A percentile compares a stretch with the other conserved stretches of the same genome.
These are phyloP conservation scores for Periphyllus acericola DNA, from an alignment of 2,888 invertebrate species.

Conservation along the genomic window DNA sequence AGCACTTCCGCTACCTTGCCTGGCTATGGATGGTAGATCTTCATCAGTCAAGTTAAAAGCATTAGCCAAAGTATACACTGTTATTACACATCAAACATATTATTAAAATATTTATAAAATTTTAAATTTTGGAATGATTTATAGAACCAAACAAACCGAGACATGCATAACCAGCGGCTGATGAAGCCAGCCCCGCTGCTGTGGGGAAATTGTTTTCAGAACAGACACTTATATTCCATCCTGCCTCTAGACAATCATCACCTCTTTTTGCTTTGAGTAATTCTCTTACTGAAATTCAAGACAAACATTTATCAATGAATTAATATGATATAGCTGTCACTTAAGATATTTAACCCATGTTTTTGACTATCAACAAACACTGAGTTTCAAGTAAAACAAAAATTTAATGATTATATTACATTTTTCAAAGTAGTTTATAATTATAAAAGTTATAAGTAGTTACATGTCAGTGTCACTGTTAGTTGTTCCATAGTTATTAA, in stretches of 20 bases:
- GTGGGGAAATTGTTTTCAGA: slow-evolving; percentile 98
- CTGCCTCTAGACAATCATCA: slow-evolving; percentile 68
- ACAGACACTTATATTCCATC: slow-evolving; percentile 83
- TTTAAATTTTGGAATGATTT: neutral
- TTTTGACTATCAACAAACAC: no score
- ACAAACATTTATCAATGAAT: neutral
- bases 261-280: slow-evolving; percentile 65
- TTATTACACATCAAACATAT: neutral
- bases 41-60: slow-evolving; percentile 78
- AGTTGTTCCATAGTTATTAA: no score
- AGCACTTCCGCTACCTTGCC: slow-evolving; percentile 94
- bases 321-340: neutral
- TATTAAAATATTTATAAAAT: slow-evolving; percentile 9
- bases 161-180: slow-evolving; percentile 98
- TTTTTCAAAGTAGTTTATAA: no score
- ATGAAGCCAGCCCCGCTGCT: slow-evolving; percentile 96
- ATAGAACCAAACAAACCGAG: slow-evolving; percentile 70
- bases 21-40: slow-evolving; percentile 72
- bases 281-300: slow-evolving; percentile 59
- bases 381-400: no score
- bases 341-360: no score
- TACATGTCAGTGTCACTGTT: no score
- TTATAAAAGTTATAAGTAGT: no score
- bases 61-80: slow-evolving; percentile 79
- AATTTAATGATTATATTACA: neutral